Percentiles rank a stretch among this genome's conserved stretches.
These are phyloP conservation scores for Mesorhabditis spiculigera DNA, from an alignment of 2,888 invertebrate species.

Conservation along the genomic window DNA sequence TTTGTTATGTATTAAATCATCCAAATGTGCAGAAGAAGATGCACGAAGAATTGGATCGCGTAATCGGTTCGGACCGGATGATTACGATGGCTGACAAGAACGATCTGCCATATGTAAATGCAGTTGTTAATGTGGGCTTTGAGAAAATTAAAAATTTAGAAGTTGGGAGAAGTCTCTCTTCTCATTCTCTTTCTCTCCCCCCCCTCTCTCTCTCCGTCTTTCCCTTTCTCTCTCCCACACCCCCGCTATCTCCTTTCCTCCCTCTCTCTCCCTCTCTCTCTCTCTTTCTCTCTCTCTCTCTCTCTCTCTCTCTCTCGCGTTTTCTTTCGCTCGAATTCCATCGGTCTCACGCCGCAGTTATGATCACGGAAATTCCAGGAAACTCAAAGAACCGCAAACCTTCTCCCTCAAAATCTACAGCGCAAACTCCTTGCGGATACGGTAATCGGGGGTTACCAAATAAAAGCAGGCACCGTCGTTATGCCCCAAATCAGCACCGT, in stretches of 20 bases:
- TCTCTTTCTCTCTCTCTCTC: no score
- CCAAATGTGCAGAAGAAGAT: conserved; percentile 23
- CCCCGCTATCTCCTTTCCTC: no score
- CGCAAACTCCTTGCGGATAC: background rate
- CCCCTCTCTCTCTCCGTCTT: no score
- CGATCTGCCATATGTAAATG: conserved; percentile 23
- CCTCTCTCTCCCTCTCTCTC: no score
- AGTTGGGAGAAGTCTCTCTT: no score
- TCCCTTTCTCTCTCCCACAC: no score
- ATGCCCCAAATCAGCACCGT: conserved; percentile 28
- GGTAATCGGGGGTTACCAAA: background rate
- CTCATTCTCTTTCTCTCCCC: no score
- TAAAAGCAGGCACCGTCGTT: conserved; percentile 18
- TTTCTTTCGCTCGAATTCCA: no score
- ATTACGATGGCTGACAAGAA: conserved; percentile 27
- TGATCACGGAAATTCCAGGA: background rate
- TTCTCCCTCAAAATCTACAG: background rate
- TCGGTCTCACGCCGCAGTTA: no score
- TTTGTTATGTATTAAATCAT: conserved; percentile 22
- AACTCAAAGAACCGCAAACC: background rate
- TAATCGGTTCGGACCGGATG: conserved; percentile 29
- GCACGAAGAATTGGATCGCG: conserved; percentile 30
- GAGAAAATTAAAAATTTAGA: background rate
- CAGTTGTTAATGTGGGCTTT: conserved; percentile 20
- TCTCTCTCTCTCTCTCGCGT: no score